A percentile compares a stretch with the other conserved stretches of the same genome.
Conservation (phyloP, 2,113 vertebrate species). For the Mustelus asterias region DNA sequence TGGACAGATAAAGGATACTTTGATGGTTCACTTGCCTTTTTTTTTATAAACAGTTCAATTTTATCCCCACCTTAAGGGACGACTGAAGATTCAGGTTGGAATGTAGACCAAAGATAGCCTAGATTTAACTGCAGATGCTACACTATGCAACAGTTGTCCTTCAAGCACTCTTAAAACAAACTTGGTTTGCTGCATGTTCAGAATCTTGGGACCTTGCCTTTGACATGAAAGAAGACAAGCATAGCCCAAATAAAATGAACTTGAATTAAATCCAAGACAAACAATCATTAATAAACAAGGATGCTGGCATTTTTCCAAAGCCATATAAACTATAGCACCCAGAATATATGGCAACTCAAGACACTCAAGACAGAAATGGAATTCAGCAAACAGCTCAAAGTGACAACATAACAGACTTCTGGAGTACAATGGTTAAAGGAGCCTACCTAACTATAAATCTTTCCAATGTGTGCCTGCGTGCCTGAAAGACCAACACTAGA, state of each 20-base stretch:
- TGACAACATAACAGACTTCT: background rate
- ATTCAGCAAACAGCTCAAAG: background rate
- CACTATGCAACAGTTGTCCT: background rate
- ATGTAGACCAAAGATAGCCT: slow-evolving; percentile 1
- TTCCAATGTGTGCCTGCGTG: background rate
- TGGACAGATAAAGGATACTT: background rate
- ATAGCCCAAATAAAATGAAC: background rate
- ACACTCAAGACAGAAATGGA: background rate
- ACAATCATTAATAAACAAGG: background rate
- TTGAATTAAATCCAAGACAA: slow-evolving; percentile 16
- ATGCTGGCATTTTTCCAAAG: background rate
- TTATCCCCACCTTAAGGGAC: background rate
- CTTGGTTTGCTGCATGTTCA: background rate
- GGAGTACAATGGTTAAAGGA: background rate
- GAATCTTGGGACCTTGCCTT: background rate
- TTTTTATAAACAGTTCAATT: background rate
- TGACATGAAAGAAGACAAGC: background rate
- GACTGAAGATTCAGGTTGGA: background rate
- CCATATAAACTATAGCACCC: background rate
- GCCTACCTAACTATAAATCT: background rate
- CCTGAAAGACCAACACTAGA: background rate
- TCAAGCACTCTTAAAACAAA: background rate
- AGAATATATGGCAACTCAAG: background rate
- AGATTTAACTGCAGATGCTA: background rate
- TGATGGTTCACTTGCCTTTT: background rate